A percentile compares a stretch with the other conserved stretches of the same genome.
Conservation (phyloP, 2,113 vertebrate genomes). For the Mustelus asterias region DNA sequence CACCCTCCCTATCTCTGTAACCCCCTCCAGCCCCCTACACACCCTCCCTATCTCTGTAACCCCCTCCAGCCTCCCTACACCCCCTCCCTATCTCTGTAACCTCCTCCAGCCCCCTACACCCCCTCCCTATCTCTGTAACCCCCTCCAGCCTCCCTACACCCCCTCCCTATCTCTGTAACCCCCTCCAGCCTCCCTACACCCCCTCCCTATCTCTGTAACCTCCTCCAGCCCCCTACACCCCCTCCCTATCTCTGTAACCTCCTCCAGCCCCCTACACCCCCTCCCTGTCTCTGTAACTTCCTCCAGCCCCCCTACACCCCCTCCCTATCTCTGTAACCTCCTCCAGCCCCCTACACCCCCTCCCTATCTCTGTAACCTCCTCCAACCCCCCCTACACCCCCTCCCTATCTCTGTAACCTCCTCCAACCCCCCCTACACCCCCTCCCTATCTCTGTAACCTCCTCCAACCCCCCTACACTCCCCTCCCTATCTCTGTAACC, state of each 20-base stretch:
- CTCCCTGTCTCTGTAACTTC: not conserved
- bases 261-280: not conserved
- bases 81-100: too few species aligned
- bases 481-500: not conserved
- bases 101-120: too few species aligned
- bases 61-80: too few species aligned
- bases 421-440: not conserved
- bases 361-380: not conserved
- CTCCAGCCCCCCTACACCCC: not conserved
- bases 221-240: too few species aligned
- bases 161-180: not conserved
- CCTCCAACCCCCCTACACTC: not conserved
- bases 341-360: not conserved
- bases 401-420: too few species aligned
- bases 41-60: not conserved
- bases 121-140: too few species aligned
- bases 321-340: not conserved
- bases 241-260: not conserved
- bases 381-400: too few species aligned
- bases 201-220: not conserved
- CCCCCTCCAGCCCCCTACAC: not conserved
- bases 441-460: too few species aligned
- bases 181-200: too few species aligned
- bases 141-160: not conserved
- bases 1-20: too few species aligned